Evolutionary conservation across 2,888 invertebrate genomes (phyloP).

Genomic region (Xestia ashworthii): DNA sequence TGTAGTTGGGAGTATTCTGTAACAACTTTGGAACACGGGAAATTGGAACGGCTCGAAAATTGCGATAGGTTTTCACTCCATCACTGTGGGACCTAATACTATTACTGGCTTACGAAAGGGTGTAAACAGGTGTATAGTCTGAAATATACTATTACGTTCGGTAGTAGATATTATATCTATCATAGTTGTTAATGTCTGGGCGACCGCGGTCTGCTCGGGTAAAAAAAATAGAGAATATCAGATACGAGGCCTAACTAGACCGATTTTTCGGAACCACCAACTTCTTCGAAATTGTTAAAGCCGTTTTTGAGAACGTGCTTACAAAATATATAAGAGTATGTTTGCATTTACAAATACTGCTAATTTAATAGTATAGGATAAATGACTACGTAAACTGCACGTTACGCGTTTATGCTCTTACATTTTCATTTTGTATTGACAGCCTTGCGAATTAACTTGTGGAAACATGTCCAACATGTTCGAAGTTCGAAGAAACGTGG

Average conservation of each 20-base stretch:
- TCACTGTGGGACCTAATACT: conserved; percentile 39
- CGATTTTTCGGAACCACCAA: not conserved
- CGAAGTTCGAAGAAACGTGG: conserved; percentile 79
- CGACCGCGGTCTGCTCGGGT: not conserved
- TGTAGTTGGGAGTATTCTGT: conserved; percentile 8
- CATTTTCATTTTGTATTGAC: conserved; percentile 74
- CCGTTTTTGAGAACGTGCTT: not conserved
- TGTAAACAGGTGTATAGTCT: conserved; percentile 5
- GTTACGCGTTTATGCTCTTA: conserved; percentile 60
- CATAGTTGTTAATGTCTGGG: not conserved
- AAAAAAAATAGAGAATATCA: not conserved
- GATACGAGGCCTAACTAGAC: not conserved
- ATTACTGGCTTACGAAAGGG: conserved; percentile 14
- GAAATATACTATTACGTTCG: not conserved
- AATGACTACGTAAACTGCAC: not conserved
- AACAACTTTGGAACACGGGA: conserved; percentile 17
- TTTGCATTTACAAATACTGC: not conserved
- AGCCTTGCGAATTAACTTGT: conserved; percentile 76
- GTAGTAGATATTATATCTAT: not conserved
- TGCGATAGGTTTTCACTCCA: conserved; percentile 32
- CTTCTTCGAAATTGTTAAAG: not conserved
- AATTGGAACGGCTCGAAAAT: conserved; percentile 44
- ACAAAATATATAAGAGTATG: not conserved
- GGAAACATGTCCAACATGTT: conserved; percentile 79
- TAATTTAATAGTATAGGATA: not conserved